Evolutionary conservation across 2,113 vertebrate genomes (phyloP).

Genomic region (Ranitomeya imitator): DNA sequence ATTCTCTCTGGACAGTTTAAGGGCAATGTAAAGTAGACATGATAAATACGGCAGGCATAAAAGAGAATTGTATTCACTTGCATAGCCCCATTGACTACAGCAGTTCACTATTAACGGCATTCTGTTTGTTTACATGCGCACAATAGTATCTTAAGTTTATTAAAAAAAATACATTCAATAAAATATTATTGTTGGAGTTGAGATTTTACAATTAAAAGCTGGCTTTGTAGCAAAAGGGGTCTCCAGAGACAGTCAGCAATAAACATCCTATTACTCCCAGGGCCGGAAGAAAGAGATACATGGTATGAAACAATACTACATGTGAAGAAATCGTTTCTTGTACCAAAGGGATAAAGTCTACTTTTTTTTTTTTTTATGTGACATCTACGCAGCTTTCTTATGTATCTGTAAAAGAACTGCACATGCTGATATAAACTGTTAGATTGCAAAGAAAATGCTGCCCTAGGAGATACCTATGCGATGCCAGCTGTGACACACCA

Average conservation of each 20-base stretch:
- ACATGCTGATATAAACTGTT: not conserved
- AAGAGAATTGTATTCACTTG: not conserved
- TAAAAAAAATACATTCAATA: not conserved
- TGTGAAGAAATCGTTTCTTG: not conserved
- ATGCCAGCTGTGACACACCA: too few relatives aligned
- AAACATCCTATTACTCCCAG: constrained; percentile 27
- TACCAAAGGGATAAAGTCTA: not conserved
- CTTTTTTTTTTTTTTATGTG: not conserved
- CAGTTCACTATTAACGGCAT: not conserved
- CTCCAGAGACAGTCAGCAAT: constrained; percentile 17
- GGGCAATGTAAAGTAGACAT: not conserved
- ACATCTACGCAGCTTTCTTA: not conserved
- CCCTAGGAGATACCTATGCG: not conserved
- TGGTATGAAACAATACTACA: not conserved
- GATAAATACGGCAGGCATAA: not conserved
- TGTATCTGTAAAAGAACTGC: not conserved
- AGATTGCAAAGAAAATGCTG: not conserved
- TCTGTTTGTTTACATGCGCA: not conserved
- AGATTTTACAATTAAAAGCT: not conserved
- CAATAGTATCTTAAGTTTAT: not conserved
- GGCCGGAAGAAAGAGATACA: not conserved
- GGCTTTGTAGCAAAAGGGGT: not conserved
- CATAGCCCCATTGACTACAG: not conserved
- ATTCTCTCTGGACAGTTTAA: not conserved
- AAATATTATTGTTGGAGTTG: not conserved